Evolutionary conservation across 2,888 invertebrate genomes (phyloP), one percentile per base, ranked within the genome.

Genomic region (Caenorhabditis virilis): DNA sequence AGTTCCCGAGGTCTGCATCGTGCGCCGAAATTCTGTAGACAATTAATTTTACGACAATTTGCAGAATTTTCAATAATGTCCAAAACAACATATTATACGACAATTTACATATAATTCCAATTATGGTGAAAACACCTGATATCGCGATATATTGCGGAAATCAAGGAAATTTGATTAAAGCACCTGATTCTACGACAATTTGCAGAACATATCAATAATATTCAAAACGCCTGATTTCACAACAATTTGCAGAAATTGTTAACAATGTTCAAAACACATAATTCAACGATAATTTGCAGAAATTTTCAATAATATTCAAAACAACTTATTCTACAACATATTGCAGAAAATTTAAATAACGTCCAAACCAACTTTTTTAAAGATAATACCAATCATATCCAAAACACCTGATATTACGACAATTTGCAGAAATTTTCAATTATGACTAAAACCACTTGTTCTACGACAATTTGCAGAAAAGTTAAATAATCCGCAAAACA

Each of bases 1-100:
- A 46, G 3, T 58, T 47, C 22, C 52, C 69, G 7, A 45, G 23
- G 51, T 77, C 77, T 9, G 45, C 25, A 49, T 77, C 77, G 3
- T 13, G 26, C 11, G 76, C 76, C 13, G 45, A 27, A 1, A 77
- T 20, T 26, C 54, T 42, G 23, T 4, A 47, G 30, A 47, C 9
- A 30, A 7, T 5, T 7, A 26, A 20, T 5, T 11, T 36, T n/a
- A n/a, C n/a, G n/a, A n/a, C 5, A 36, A 36, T 36, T 36, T 36
- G 4, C 5, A 36, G n/a, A 36, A 30, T 6, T 13, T 13, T 13
- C 6, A 30, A 30, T 30, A 13, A 30, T 6, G 30, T 13, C 30
- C 13, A 13, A 30, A 9, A 30, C 13, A 9, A 9, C 30, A 9
- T 6, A 30, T 13, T 9, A 13, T 6, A 6, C 30, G 6, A 30